These are phyloP conservation scores for Semotilus atromaculatus DNA, from an alignment of 2,797 vertebrate genomes.

Conservation along the genomic window DNA sequence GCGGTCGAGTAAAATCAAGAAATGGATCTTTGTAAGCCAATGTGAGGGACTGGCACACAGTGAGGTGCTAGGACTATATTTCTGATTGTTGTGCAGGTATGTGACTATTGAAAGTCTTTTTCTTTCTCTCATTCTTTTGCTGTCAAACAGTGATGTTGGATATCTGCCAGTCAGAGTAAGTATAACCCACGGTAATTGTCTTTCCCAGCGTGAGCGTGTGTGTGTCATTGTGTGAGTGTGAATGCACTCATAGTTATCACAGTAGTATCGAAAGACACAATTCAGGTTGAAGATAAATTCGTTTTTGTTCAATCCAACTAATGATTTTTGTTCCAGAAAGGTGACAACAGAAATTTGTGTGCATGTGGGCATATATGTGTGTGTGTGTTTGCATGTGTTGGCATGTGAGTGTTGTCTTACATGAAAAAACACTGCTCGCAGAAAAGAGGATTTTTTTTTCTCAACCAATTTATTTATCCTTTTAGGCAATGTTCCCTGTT, in stretches of 20 bases:
- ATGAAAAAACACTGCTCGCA: slow-evolving; percentile 75
- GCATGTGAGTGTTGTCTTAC: slow-evolving; percentile 67
- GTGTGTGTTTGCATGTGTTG: slow-evolving; percentile 27
- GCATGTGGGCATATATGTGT: neutral
- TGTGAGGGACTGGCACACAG: neutral
- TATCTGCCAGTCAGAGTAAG: slow-evolving; percentile 23
- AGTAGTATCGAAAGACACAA: slow-evolving; percentile 20
- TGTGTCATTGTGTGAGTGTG: slow-evolving; percentile 30
- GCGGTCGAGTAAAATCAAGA: neutral
- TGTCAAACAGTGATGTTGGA: slow-evolving; percentile 26
- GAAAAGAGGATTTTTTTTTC: slow-evolving; percentile 74
- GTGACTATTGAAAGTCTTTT: slow-evolving; percentile 4
- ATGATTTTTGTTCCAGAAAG: slow-evolving; percentile 23
- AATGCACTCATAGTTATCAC: slow-evolving; percentile 17
- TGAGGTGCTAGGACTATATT: neutral
- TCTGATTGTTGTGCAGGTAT: neutral
- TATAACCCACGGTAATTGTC: slow-evolving; percentile 25
- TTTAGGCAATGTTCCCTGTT: slow-evolving; percentile 84
- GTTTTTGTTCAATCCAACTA: slow-evolving; percentile 28
- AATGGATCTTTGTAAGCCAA: neutral
- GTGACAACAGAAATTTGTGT: slow-evolving; percentile 20
- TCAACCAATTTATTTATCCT: slow-evolving; percentile 85
- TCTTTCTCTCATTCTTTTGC: slow-evolving; percentile 2
- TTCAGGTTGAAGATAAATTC: slow-evolving; percentile 15
- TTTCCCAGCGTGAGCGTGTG: slow-evolving; percentile 41